These are phyloP conservation scores for Nemotelus nigrinus DNA, from an alignment of 2,888 invertebrate species.

Conservation along the genomic window DNA sequence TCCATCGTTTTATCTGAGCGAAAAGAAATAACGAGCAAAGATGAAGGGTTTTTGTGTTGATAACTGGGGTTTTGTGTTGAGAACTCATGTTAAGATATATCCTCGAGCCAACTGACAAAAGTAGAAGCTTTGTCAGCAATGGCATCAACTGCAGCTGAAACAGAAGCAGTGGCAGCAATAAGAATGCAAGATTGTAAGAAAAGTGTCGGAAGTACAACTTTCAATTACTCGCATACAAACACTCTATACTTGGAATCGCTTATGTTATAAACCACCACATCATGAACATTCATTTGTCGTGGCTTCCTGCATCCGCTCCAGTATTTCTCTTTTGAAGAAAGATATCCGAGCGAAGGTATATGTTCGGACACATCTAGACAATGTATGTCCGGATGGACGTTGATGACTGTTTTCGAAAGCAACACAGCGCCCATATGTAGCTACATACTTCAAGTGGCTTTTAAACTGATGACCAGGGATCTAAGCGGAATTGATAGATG, in stretches of 20 bases:
- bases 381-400: not conserved
- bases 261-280: slow-evolving; percentile 5
- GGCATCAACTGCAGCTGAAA: not conserved
- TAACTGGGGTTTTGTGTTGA: too few species aligned
- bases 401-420: not conserved
- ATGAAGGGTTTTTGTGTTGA: slow-evolving; percentile 2
- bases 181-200: slow-evolving; percentile 3
- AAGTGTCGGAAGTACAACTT: slow-evolving; percentile 19
- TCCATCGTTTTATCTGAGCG: too few species aligned
- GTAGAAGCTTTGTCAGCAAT: not conserved
- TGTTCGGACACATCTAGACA: too few species aligned
- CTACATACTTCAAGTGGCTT: slow-evolving; percentile 21
- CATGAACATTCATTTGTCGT: slow-evolving; percentile 17
- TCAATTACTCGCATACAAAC: slow-evolving; percentile 13
- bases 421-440: not conserved
- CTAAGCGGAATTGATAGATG: slow-evolving; percentile 19
- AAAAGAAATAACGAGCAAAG: not conserved
- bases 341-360: not conserved
- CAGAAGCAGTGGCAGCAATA: not conserved
- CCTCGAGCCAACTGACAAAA: not conserved
- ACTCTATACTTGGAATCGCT: slow-evolving; percentile 15
- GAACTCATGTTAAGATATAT: slow-evolving; percentile 16
- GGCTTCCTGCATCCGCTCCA: slow-evolving; percentile 2
- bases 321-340: not conserved
- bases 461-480: slow-evolving; percentile 27